Conservation (phyloP, 2,888 invertebrate species). For the Drosophila percnosoma region DNA sequence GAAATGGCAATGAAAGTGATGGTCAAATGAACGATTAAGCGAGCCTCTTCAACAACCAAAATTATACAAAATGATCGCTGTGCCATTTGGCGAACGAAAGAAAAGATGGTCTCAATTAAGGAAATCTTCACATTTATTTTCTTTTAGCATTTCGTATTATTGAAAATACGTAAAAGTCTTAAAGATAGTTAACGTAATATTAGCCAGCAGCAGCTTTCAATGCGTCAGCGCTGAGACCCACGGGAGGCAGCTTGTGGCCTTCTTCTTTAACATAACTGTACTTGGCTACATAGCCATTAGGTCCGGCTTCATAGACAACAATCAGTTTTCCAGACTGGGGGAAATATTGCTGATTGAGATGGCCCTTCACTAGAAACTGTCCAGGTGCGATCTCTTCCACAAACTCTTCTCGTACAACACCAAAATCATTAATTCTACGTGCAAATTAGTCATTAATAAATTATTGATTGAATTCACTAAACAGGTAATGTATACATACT, state of each 20-base stretch:
- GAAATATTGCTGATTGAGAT: conserved; percentile 16
- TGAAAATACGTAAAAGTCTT: background rate
- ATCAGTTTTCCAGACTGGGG: conserved; percentile 10
- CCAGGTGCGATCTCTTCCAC: conserved; percentile 35
- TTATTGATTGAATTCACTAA: background rate
- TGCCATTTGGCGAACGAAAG: background rate
- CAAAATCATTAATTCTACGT: conserved; percentile 14
- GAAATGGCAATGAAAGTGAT: conserved; percentile 41
- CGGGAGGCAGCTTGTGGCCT: background rate
- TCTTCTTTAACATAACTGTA: conserved; percentile 14
- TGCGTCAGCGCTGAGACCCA: conserved; percentile 10
- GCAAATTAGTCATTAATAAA: background rate
- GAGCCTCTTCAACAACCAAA: conserved; percentile 25
- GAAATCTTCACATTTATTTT: background rate
- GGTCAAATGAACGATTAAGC: conserved; percentile 38
- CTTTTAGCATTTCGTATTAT: background rate
- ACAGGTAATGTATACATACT: conserved; percentile 6
- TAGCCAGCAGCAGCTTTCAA: conserved; percentile 32
- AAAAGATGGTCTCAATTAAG: background rate
- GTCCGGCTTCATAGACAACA: conserved; percentile 38
- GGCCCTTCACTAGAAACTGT: conserved; percentile 22
- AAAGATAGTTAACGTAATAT: background rate
- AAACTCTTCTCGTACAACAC: conserved; percentile 30
- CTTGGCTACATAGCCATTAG: conserved; percentile 42
- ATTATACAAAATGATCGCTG: conserved; percentile 20